Evolutionary conservation across 2,888 invertebrate genomes (phyloP), one percentile per base, ranked within the genome.

Genomic region (Microplitis deprimator): DNA sequence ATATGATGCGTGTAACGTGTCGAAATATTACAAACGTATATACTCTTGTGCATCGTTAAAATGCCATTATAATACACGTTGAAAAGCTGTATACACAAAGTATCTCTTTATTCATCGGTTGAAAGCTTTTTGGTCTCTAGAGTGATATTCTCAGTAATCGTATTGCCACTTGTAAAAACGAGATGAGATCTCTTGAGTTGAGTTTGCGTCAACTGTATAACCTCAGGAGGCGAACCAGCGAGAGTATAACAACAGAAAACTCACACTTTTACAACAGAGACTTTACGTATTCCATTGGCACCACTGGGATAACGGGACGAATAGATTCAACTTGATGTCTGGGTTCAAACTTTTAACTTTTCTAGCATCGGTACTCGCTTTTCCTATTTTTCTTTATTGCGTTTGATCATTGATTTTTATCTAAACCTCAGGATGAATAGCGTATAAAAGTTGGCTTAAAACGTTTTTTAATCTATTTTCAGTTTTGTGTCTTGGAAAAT

Each of bases 401-500:
- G 59, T 72, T 67, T n/a, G 50, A 39, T 60, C 17, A 61, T 73
- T 40, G 41, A 60, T 41, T 65, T 62, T 41, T 8, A 17, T 59
- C 50, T 20, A 1, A 70, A 60, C 7, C 60, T 5, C 39, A 60
- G 20, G 10, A 17, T 67, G 17, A 60, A 50, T 50, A 50, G 50
- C 50, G 8, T 0, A 29, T 29, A 64, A 72, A 78, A 79, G 76
- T 79, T 77, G 77, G 77, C 70, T 78, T 77, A 78, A 78, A 77
- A 77, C 78, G 77, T 80, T 75, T 78, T 80, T 65, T 78, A 80
- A 79, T 80, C 77, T 73, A 80, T 80, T 79, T 78, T 77, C 78
- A 68, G 77, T 50, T 50, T 69, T 68, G 78, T 74, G 65, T 64
- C 20, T 76, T 38, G 41, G 62, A 20, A 59, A 72, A 75, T 75